These are phyloP conservation scores for Asteroscopus sphinx DNA, from an alignment of 2,888 invertebrate genomes.

Conservation along the genomic window DNA sequence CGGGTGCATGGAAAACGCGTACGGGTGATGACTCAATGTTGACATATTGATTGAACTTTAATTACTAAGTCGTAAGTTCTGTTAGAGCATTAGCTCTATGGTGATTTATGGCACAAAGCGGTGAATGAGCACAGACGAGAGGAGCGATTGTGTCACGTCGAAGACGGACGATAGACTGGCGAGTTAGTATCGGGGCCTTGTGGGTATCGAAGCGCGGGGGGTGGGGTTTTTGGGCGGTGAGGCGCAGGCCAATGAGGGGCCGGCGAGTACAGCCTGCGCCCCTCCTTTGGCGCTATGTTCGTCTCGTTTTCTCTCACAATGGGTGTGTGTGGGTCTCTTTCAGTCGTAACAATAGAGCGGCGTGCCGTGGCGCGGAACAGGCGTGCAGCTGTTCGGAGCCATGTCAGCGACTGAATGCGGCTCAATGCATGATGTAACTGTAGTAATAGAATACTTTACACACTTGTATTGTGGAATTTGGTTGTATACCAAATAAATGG, in stretches of 20 bases:
- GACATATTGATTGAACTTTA: conserved; percentile 77
- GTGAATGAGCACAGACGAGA: conserved; percentile 77
- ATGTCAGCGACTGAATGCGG: conserved; percentile 74
- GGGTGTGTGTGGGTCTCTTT: conserved; percentile 61
- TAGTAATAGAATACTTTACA: conserved; percentile 73
- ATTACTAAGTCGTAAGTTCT: conserved; percentile 63
- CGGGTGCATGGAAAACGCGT: conserved; percentile 88
- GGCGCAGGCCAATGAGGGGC: conserved; percentile 73
- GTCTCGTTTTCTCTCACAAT: conserved; percentile 68
- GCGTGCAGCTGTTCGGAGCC: conserved; percentile 84
- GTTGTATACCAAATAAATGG: conserved; percentile 62
- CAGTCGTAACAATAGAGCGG: conserved; percentile 70
- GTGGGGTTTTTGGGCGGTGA: conserved; percentile 80
- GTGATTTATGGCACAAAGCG: conserved; percentile 81
- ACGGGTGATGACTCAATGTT: conserved; percentile 87
- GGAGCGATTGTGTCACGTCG: conserved; percentile 85
- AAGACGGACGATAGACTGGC: conserved; percentile 86
- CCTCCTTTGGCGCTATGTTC: conserved; percentile 68
- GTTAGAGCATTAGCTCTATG: conserved; percentile 78
- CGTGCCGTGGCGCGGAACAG: conserved; percentile 73
- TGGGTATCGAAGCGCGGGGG: conserved; percentile 76
- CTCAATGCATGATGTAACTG: conserved; percentile 81
- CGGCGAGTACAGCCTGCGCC: conserved; percentile 78
- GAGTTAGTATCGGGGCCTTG: conserved; percentile 69
- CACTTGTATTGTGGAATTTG: conserved; percentile 64